phyloP scores from a whole-genome alignment of 1,140 invertebrate genomes.

The Planococcus citri region DNA sequence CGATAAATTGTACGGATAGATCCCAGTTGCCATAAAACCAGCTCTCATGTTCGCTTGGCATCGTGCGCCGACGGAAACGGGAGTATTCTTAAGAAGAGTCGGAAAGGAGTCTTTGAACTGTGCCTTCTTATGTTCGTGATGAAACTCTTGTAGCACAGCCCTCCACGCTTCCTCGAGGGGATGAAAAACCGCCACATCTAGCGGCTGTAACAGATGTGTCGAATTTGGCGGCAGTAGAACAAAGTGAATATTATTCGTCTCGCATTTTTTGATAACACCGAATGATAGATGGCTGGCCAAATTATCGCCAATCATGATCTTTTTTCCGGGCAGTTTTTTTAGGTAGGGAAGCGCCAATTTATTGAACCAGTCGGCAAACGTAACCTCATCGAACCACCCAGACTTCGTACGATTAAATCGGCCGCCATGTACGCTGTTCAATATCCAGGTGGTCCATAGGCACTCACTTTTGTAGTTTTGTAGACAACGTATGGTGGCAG shows the following conservation, averaged over 20 bases:
- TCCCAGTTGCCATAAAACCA: too few relatives aligned
- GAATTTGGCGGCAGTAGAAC: slow-evolving; percentile 33
- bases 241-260: slow-evolving; percentile 33
- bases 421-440: slow-evolving; percentile 29
- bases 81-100: too few relatives aligned
- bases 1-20: too few relatives aligned
- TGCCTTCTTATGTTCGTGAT: too few relatives aligned
- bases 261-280: slow-evolving; percentile 31
- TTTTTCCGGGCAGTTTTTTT: slow-evolving; percentile 30
- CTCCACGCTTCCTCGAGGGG: slow-evolving; percentile 33
- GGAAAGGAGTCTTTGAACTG: too few relatives aligned
- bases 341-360: slow-evolving; percentile 28
- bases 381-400: slow-evolving; percentile 31
- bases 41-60: too few relatives aligned
- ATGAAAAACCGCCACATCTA: slow-evolving; percentile 33
- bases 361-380: slow-evolving; percentile 34
- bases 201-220: slow-evolving; percentile 34
- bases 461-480: slow-evolving; percentile 33
- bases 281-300: slow-evolving; percentile 32
- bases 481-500: slow-evolving; percentile 33
- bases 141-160: slow-evolving; percentile 30
- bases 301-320: slow-evolving; percentile 34
- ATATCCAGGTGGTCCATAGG: slow-evolving; percentile 32
- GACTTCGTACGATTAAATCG: slow-evolving; percentile 32
- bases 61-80: too few relatives aligned